Evolutionary conservation across 2,113 vertebrate genomes (phyloP).

Genomic region (Pedionomus torquatus): DNA sequence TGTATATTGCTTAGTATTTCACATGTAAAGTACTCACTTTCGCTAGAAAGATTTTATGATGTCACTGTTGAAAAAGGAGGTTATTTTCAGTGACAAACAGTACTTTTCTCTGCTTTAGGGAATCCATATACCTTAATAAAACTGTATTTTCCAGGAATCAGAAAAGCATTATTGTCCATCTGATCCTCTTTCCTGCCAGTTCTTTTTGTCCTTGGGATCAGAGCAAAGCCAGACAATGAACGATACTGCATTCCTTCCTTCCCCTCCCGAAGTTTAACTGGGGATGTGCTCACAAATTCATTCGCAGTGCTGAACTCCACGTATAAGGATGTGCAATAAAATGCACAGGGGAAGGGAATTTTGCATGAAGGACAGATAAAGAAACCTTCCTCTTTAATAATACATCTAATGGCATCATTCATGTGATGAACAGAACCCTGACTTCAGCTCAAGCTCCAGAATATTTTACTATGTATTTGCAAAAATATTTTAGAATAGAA

Average conservation of each 20-base stretch:
- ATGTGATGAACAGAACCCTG: background rate
- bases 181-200: background rate
- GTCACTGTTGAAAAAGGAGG: background rate
- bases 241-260: background rate
- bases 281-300: background rate
- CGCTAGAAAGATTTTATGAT: background rate
- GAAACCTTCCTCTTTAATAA: background rate
- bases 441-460: background rate
- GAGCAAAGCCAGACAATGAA: background rate
- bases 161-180: background rate
- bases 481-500: background rate
- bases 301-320: background rate
- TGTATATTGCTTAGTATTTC: background rate
- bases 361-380: background rate
- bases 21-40: background rate
- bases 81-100: background rate
- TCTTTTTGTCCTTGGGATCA: background rate
- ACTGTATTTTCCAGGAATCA: background rate
- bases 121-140: background rate
- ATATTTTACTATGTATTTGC: background rate
- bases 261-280: background rate
- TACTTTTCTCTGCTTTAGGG: background rate
- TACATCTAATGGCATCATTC: background rate
- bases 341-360: background rate
- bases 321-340: background rate